Evolutionary conservation across 2,888 invertebrate species (phyloP), one percentile per base, ranked within the genome.

Genomic region (Shargacucullia verbasci): DNA sequence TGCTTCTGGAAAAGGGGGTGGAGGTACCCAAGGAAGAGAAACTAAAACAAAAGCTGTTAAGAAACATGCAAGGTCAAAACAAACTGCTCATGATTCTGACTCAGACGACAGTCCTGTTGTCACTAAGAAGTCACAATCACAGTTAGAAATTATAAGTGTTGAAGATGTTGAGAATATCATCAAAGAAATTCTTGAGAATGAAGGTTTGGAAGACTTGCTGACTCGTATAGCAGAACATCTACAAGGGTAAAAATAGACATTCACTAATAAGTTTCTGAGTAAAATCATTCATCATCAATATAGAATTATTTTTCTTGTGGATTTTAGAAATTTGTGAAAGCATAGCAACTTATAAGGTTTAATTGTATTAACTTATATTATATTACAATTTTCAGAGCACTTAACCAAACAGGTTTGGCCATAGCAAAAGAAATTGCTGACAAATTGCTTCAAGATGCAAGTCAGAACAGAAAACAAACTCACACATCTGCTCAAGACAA

Each of bases 31-130:
- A 87, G 99, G 99, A 0, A 95, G 99, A 35, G 99, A 99, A 94
- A 98, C 98, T 0, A 99, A 98, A 94, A 99, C 98, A 0, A 99
- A 98, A 84, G 97, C 98, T 1, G 97, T 97, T 0, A 99, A 99
- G 83, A 99, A 98, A 90, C 96, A 96, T 85, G 89, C 92, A 88
- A 79, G 95, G 87, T 90, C 92, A n/a, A 95, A 95, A 79, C 94
- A 94, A 79, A 78, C 94, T 44, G 94, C 95, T 39, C 95, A 95
- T 48, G 96, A 96, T 73, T 95, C 95, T 15, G 97, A 97, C 62
- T 97, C 96, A 2, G 96, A 96, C 72, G 97, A 97, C 25, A 91
- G 89, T 45, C 78, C 80, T 8, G 82, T 80, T 64, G 81, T 84
- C 4, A 88, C 85, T 37, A 94, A 92, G 67, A 95, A 95, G 64